Base-by-base conservation (phyloP, 2,888 invertebrate genomes). In the Herminia tarsipennalis region DNA sequence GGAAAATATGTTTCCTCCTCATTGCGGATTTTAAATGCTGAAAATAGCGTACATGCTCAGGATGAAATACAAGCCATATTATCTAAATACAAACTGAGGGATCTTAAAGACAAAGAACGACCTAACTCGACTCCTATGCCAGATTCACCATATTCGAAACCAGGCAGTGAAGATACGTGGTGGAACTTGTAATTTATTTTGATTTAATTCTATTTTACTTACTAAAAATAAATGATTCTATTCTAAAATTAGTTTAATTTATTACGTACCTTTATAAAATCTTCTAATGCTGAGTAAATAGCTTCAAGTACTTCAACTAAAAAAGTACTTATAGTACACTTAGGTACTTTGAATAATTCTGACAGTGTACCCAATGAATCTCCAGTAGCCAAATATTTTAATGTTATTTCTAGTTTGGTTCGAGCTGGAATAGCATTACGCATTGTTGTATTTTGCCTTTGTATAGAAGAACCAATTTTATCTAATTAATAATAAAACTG, bases 401-500 rank as follows among this genome's bases (percentile, higher is more conserved):
- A 35, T 16, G 35, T 16, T 25, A 35, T 25, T 35, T 35, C 35
- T 5, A 35, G 10, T 35, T 35, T 35, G 4, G 25, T 25, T 16
- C 17, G 14, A 24, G 35, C 24, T 9, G 24, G 16, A 16, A 35
- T 24, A 35, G 18, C 24, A 16, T 35, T 14, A 24, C 35, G 24
- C 35, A 35, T 35, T n/a, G 6, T 22, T 36, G 36, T 44, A 34
- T 39, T 13, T 20, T 30, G 18, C 18, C 9, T 46, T 40, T 40
- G 35, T 34, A 45, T 37, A 32, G 37, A 35, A 29, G 42, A 22
- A 36, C 33, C 28, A 38, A 45, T 16, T 33, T 37, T 44, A 34
- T 45, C 33, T 16, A 45, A 21, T 22, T 27, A 45, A 33, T 45
- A 45, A 20, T 33, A 25, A 45, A 45, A 38, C 13, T 36, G 36